phyloP scores from a whole-genome alignment of 2,113 vertebrate species.

The Rhegmatorhina hoffmannsi region DNA sequence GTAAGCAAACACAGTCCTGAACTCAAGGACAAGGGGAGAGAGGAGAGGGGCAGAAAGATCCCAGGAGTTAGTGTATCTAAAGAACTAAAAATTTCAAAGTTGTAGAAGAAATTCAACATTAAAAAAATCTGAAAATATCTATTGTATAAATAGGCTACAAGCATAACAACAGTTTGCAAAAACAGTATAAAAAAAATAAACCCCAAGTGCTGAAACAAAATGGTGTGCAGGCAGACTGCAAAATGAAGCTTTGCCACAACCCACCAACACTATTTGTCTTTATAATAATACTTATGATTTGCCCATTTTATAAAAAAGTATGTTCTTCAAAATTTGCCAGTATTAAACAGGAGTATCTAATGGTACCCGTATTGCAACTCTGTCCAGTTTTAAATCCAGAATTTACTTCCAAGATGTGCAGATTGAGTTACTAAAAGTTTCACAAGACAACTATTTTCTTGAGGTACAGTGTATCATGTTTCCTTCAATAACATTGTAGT shows the following conservation, averaged over 20 bases:
- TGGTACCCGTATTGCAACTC: neutral
- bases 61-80: neutral
- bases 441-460: neutral
- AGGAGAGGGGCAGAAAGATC: neutral
- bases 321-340: neutral
- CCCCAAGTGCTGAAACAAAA: neutral
- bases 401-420: neutral
- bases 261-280: neutral
- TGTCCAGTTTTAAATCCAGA: constrained; percentile 34
- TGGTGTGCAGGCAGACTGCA: neutral
- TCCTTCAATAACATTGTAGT: neutral
- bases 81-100: constrained; percentile 11
- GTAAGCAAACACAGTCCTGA: neutral
- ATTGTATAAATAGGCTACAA: neutral
- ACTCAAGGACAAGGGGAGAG: neutral
- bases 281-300: neutral
- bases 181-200: neutral
- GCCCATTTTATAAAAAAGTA: neutral
- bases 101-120: neutral
- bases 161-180: neutral
- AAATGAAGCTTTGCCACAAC: constrained; percentile 4
- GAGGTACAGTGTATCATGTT: neutral
- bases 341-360: neutral
- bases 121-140: neutral
- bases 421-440: neutral